These are phyloP conservation scores for Marmota flaviventris DNA, from an alignment of 2,113 vertebrate species.

Conservation along the genomic window DNA sequence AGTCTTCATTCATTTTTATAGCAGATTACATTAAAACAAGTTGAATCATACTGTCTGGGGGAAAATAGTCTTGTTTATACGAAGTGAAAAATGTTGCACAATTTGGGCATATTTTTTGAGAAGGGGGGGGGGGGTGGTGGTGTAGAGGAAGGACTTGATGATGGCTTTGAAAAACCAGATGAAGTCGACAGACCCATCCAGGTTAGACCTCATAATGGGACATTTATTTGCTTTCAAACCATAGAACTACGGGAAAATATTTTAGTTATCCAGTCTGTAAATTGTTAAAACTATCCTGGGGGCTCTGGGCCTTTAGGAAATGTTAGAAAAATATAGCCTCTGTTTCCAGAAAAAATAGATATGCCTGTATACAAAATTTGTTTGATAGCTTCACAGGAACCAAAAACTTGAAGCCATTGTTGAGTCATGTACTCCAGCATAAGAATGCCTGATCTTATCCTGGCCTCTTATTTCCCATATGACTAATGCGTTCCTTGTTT, in stretches of 20 bases:
- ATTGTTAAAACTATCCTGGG: background rate
- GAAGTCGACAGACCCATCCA: background rate
- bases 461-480: background rate
- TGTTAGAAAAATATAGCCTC: background rate
- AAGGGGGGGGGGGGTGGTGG: background rate
- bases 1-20: constrained; percentile 89
- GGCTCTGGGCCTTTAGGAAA: constrained; percentile 25
- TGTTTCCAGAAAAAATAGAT: background rate
- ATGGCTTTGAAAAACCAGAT: background rate
- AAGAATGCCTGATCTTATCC: background rate
- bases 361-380: background rate
- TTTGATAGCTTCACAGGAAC: background rate
- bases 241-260: background rate
- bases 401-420: background rate
- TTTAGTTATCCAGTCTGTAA: background rate
- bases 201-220: background rate
- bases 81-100: constrained; percentile 75
- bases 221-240: background rate
- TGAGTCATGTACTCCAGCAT: background rate
- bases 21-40: constrained; percentile 88
- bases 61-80: constrained; percentile 86
- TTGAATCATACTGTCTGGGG: constrained; percentile 86
- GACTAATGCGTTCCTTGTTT: background rate
- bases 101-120: constrained; percentile 32
- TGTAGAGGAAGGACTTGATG: background rate